A percentile compares a stretch with the other conserved stretches of the same genome.
Evolutionary conservation across 2,113 vertebrate genomes (phyloP).

Genomic region (Capreolus pygargus): DNA sequence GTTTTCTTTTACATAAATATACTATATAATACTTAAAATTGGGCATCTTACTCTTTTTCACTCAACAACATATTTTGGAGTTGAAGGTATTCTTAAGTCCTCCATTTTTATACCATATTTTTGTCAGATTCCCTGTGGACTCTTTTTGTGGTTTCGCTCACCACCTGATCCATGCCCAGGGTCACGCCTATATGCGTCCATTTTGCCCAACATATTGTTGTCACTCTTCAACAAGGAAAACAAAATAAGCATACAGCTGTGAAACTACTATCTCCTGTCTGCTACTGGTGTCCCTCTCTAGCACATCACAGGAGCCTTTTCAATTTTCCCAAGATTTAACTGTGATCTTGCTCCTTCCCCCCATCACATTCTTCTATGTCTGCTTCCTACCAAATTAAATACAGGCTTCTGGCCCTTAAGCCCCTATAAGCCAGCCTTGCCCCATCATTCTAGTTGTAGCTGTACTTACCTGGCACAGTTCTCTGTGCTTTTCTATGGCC

Average conservation of each 20-base stretch:
- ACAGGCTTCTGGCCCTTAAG: not conserved
- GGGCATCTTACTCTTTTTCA: not conserved
- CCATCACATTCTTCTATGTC: not conserved
- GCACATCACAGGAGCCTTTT: not conserved
- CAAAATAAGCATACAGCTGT: not conserved
- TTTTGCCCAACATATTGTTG: not conserved
- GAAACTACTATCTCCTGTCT: not conserved
- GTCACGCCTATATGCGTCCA: not conserved
- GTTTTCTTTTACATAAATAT: not conserved
- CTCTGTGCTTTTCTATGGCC: not conserved
- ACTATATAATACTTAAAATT: not conserved
- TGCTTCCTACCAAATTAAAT: not conserved
- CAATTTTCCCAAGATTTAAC: not conserved
- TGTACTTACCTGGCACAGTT: not conserved
- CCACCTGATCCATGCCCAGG: not conserved
- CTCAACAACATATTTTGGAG: not conserved
- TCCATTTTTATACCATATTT: not conserved
- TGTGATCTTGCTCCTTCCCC: not conserved
- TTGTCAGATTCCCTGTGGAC: not conserved
- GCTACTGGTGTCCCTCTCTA: not conserved
- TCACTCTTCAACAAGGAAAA: not conserved
- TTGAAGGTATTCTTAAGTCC: not conserved
- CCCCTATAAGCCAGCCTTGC: accelerated
- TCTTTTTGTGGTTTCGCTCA: not conserved
- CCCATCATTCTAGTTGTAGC: not conserved